Evolutionary conservation across 2,888 invertebrate species (phyloP).

Genomic region (Tyria jacobaeae): DNA sequence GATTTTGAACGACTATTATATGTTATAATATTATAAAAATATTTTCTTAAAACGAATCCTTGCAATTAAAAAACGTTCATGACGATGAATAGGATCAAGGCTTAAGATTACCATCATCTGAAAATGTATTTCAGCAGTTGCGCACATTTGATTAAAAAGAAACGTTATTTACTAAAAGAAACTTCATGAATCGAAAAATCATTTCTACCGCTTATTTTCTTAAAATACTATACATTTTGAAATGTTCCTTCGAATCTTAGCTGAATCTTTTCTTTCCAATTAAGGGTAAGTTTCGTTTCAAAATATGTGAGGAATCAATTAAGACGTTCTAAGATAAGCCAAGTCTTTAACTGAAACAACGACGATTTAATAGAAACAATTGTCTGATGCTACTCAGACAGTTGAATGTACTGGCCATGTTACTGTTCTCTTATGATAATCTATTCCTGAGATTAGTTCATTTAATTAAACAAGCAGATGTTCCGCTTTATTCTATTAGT

Average conservation of each 20-base stretch:
- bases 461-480: no score
- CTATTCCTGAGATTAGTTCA: no score
- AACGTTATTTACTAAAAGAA: not conserved
- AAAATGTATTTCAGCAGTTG: no score
- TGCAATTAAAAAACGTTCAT: no score
- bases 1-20: no score
- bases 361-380: not conserved
- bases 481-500: no score
- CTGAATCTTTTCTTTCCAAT: constrained; percentile 44
- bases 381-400: not conserved
- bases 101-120: no score
- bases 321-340: not conserved
- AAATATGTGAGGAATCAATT: not conserved
- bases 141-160: no score
- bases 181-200: constrained; percentile 18
- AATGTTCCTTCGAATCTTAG: constrained; percentile 54
- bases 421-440: no score
- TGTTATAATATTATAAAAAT: no score
- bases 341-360: not conserved
- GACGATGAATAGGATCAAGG: no score
- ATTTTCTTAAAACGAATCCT: no score
- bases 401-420: not conserved
- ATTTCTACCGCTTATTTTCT: constrained; percentile 50
- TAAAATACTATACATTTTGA: constrained; percentile 61
- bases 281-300: constrained; percentile 42